Percentiles rank a stretch among this genome's conserved stretches.
phyloP scores from a whole-genome alignment of 2,797 vertebrate species.

The Semaprochilodus insignis region DNA sequence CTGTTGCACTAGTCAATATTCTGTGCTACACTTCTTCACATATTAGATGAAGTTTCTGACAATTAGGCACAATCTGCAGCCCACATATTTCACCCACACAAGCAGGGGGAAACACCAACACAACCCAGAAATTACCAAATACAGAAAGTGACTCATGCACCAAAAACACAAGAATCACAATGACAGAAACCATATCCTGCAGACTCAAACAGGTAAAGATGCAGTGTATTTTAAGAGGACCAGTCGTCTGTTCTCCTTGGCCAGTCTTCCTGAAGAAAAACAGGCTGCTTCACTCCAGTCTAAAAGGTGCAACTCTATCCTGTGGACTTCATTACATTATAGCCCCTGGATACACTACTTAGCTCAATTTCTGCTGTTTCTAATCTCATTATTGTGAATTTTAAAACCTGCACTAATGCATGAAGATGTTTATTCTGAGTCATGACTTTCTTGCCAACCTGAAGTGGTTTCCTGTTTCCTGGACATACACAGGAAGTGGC shows the following conservation, averaged over 20 bases:
- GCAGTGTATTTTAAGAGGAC: neutral
- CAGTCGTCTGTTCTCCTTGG: neutral
- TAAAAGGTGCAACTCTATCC: neutral
- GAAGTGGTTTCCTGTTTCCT: constrained; percentile 33
- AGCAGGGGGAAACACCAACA: constrained; percentile 41
- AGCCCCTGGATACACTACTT: neutral
- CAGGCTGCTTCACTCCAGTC: neutral
- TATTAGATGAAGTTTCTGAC: neutral
- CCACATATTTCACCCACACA: constrained; percentile 21
- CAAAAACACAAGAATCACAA: constrained; percentile 21
- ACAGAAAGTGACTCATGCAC: constrained; percentile 2
- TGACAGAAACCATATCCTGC: constrained; percentile 6
- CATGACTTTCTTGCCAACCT: constrained; percentile 8
- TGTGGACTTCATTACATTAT: neutral
- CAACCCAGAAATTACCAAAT: constrained; percentile 36
- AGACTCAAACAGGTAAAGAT: neutral
- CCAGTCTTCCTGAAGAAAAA: neutral
- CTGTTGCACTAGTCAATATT: neutral
- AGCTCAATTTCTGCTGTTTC: neutral
- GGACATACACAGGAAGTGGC: constrained; percentile 38
- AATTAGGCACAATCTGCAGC: constrained; percentile 1
- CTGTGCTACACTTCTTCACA: constrained; percentile 5
- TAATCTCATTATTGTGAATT: neutral
- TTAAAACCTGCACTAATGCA: neutral
- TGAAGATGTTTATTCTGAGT: neutral